A percentile compares a stretch with the other conserved stretches of the same genome.
Evolutionary conservation across 2,797 vertebrate species (phyloP).

Genomic region (Masticophis lateralis): DNA sequence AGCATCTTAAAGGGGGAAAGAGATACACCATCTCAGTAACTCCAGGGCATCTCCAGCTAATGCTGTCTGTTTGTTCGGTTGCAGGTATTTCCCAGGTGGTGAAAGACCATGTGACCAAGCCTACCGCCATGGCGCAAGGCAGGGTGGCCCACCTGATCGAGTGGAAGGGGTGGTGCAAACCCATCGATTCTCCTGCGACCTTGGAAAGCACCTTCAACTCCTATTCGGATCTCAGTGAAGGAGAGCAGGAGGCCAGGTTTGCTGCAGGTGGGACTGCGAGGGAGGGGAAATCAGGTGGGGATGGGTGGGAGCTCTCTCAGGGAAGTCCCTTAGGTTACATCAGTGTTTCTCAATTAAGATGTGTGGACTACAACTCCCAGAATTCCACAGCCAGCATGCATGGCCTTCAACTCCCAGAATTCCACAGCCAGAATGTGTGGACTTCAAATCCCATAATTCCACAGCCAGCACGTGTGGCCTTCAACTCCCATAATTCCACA

Average conservation of each 20-base stretch:
- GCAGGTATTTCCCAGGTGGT: constrained; percentile 96
- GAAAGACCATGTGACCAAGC: constrained; percentile 98
- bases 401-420: background rate
- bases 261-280: constrained; percentile 80
- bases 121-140: constrained; percentile 96
- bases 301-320: background rate
- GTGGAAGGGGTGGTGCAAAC: constrained; percentile 98
- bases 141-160: constrained; percentile 95
- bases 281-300: background rate
- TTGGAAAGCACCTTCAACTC: constrained; percentile 92
- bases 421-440: background rate
- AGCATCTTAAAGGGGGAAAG: background rate
- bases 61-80: rapidly evolving
- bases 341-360: background rate
- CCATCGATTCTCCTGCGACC: constrained; percentile 83
- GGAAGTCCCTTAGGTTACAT: background rate
- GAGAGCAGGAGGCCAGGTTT: constrained; percentile 95
- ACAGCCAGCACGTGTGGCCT: rapidly evolving
- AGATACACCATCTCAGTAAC: background rate
- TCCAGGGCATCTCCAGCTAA: background rate
- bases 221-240: constrained; percentile 93
- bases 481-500: background rate
- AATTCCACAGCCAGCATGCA: rapidly evolving
- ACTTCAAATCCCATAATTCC: background rate
- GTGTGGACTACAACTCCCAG: background rate